Evolutionary conservation across 1,140 invertebrate species (phyloP).

Genomic region (Planococcus citri): DNA sequence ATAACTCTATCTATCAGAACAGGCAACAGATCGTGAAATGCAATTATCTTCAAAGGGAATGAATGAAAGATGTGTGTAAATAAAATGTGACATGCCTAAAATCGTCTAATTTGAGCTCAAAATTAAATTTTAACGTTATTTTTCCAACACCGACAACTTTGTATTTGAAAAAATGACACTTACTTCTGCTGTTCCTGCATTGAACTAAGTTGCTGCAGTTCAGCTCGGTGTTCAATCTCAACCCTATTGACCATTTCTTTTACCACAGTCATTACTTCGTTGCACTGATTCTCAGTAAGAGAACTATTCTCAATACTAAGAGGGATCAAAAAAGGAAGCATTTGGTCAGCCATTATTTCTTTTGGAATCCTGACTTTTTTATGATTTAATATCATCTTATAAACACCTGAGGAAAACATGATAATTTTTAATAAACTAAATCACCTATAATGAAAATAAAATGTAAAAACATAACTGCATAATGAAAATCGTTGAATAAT

Average conservation of each 20-base stretch:
- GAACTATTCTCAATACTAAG: slow-evolving; percentile 87
- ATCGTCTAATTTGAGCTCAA: no score
- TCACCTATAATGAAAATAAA: neutral
- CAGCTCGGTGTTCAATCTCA: slow-evolving; percentile 76
- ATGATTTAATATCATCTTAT: slow-evolving; percentile 78
- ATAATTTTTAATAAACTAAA: no score
- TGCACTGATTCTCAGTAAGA: slow-evolving; percentile 80
- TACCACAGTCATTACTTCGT: slow-evolving; percentile 69
- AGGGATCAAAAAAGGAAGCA: slow-evolving; percentile 93
- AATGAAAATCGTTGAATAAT: no score
- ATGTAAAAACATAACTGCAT: neutral
- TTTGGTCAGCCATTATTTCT: slow-evolving; percentile 82
- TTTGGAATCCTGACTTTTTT: slow-evolving; percentile 88
- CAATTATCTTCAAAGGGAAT: no score
- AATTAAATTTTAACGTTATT: neutral
- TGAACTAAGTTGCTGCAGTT: slow-evolving; percentile 80
- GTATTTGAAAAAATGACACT: no score
- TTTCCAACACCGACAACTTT: no score
- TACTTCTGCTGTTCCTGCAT: slow-evolving; percentile 74
- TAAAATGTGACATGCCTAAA: no score
- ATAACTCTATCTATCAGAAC: no score
- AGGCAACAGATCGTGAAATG: no score
- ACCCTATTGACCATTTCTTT: slow-evolving; percentile 81
- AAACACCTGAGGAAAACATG: slow-evolving; percentile 75
- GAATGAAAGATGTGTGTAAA: no score